Percentiles rank a stretch among this genome's conserved stretches.
Conservation (phyloP, 1,140 invertebrate genomes). For the Scylla paramamosain region DNA sequence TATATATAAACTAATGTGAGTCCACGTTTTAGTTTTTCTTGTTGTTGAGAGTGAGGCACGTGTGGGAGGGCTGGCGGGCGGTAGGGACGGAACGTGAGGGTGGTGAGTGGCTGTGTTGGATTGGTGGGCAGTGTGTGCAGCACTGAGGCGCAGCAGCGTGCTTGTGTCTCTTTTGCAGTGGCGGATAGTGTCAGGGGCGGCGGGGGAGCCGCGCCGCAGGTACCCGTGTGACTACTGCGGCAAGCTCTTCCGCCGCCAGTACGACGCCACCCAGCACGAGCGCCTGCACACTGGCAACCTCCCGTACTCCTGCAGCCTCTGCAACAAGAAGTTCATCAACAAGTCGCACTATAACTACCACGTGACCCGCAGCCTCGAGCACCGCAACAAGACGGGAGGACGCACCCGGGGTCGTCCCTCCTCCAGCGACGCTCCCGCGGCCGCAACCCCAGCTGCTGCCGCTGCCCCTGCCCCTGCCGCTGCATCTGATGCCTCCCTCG, state of each 20-base stretch:
- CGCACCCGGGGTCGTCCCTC: neutral
- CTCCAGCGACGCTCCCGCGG: neutral
- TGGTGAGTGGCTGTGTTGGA: neutral
- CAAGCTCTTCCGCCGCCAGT: slow-evolving; percentile 63
- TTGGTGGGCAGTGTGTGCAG: neutral
- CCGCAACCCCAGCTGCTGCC: slow-evolving; percentile 13
- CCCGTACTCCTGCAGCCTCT: slow-evolving; percentile 62
- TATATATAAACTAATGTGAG: neutral
- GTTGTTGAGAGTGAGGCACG: neutral
- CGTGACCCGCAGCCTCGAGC: slow-evolving; percentile 65
- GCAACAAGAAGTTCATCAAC: slow-evolving; percentile 71
- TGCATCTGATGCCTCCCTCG: neutral
- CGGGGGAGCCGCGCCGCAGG: slow-evolving; percentile 49
- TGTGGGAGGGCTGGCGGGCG: neutral
- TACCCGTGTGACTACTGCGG: slow-evolving; percentile 62
- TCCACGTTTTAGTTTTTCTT: neutral
- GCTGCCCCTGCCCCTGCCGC: neutral
- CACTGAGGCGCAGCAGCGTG: slow-evolving; percentile 61
- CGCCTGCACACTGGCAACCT: slow-evolving; percentile 65
- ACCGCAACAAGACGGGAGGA: neutral
- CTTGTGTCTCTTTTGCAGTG: slow-evolving; percentile 63
- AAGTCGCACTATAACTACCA: slow-evolving; percentile 67
- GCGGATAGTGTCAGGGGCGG: slow-evolving; percentile 60
- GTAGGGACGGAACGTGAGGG: neutral
- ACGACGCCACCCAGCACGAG: slow-evolving; percentile 55